These are phyloP conservation scores for Drosophila busckii DNA, from an alignment of 1,140 invertebrate genomes.

Conservation along the genomic window DNA sequence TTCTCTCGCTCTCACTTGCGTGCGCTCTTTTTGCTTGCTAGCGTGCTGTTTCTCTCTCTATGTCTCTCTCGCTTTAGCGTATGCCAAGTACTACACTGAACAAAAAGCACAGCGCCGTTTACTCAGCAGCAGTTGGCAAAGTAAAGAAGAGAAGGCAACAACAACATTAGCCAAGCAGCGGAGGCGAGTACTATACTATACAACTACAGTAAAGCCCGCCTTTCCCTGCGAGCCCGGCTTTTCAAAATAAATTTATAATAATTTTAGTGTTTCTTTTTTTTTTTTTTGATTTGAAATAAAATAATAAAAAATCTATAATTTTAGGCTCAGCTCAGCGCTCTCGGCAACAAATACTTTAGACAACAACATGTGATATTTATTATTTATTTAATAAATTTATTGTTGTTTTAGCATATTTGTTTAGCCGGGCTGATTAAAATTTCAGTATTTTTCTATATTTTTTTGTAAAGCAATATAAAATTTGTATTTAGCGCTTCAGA, in stretches of 20 bases:
- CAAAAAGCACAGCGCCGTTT: slow-evolving; percentile 59
- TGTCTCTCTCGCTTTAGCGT: slow-evolving; percentile 10
- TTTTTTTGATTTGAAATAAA: slow-evolving; percentile 35
- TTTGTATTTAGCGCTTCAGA: too few species aligned
- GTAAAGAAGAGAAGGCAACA: slow-evolving; percentile 68
- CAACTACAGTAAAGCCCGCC: slow-evolving; percentile 10
- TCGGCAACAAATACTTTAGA: slow-evolving; percentile 19
- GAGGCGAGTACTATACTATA: slow-evolving; percentile 36
- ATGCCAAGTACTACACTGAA: slow-evolving; percentile 64
- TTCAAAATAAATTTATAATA: slow-evolving; percentile 54
- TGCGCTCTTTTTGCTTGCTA: slow-evolving; percentile 24
- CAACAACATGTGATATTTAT: slow-evolving; percentile 1
- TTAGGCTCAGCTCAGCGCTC: slow-evolving; percentile 13
- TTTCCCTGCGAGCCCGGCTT: slow-evolving; percentile 23
- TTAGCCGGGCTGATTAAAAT: slow-evolving; percentile 33
- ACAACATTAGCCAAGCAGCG: slow-evolving; percentile 51
- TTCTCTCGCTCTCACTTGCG: slow-evolving; percentile 25
- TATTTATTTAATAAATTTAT: slow-evolving; percentile 16
- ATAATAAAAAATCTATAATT: slow-evolving; percentile 34
- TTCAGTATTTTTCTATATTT: slow-evolving; percentile 32
- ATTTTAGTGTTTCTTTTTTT: slow-evolving; percentile 36
- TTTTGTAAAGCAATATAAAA: too few species aligned
- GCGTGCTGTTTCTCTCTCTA: slow-evolving; percentile 7
- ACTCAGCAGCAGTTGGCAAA: slow-evolving; percentile 67
- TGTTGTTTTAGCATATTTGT: slow-evolving; percentile 36